Evolutionary conservation across 2,113 vertebrate genomes (phyloP).

Genomic region (Pogona vitticeps): DNA sequence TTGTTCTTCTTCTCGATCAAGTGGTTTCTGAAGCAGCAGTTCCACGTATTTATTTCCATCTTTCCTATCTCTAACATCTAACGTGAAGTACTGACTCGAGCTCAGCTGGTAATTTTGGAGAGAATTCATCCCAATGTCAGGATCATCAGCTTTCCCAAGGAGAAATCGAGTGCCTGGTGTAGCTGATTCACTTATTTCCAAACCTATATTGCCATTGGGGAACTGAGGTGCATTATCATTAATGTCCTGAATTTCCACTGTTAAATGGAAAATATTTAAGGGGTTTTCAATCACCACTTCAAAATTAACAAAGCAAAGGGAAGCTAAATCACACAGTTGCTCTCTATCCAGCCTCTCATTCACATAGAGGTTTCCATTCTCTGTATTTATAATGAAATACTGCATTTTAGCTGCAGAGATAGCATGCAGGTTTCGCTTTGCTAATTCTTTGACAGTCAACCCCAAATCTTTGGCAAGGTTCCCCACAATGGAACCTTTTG

Average conservation of each 20-base stretch:
- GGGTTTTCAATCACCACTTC: slow-evolving; percentile 74
- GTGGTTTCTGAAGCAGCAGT: slow-evolving; percentile 59
- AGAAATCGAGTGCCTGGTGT: slow-evolving; percentile 58
- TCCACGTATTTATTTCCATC: slow-evolving; percentile 61
- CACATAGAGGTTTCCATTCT: slow-evolving; percentile 73
- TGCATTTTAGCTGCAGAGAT: slow-evolving; percentile 62
- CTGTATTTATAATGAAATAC: slow-evolving; percentile 61
- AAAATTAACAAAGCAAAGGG: slow-evolving; percentile 65
- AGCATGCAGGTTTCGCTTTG: slow-evolving; percentile 74
- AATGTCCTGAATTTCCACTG: too few species aligned
- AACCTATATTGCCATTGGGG: slow-evolving; percentile 57
- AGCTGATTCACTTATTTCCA: slow-evolving; percentile 70
- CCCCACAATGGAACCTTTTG: slow-evolving; percentile 75
- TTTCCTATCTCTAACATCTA: slow-evolving; percentile 52
- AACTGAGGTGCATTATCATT: slow-evolving; percentile 78
- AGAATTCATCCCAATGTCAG: slow-evolving; percentile 63
- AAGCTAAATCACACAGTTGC: slow-evolving; percentile 62
- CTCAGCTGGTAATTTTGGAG: slow-evolving; percentile 61
- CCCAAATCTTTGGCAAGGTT: slow-evolving; percentile 80
- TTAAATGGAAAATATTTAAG: slow-evolving; percentile 72
- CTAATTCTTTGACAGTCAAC: slow-evolving; percentile 70
- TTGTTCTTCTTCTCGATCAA: slow-evolving; percentile 71
- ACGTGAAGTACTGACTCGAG: slow-evolving; percentile 54
- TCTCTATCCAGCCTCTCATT: slow-evolving; percentile 76
- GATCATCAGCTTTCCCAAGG: slow-evolving; percentile 60